Base-by-base conservation (phyloP, 1,140 invertebrate genomes). In the Mercenaria mercenaria region DNA sequence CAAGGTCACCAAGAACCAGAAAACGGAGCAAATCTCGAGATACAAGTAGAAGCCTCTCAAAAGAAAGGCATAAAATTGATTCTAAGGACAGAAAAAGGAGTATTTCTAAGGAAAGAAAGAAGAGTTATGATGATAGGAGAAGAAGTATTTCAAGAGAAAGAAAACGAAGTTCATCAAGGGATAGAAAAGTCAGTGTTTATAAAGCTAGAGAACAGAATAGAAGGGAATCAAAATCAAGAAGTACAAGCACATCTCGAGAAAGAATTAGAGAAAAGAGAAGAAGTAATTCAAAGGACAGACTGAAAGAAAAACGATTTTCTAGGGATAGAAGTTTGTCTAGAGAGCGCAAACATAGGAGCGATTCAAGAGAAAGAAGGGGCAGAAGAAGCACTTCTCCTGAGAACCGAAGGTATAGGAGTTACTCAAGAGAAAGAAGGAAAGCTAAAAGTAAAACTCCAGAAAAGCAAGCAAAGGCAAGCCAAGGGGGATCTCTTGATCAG, bases 171-270 rank as follows among this genome's bases (percentile, higher is more conserved):
- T 26, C 1, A 13, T 89, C 61, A 79, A 61, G 29, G 37, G 43
- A 82, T 15, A 79, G n/a, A 69, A 47, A 67, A 26, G 32, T n/a
- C n/a, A n/a, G n/a, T n/a, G n/a, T 2, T 26, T 32, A 37, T 80
- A 47, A 47, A 47, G 43, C 43, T 47, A 41, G n/a, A 0, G 23
- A 41, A 26, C 64, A 43, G 6, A 47, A 50, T 23, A 52, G 47
- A 80, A 43, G 61, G 10, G 32, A n/a, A n/a, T 81, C 79, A 39
- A 8, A 56, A 52, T 47, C 74, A 37, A 74, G 85, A 50, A 32
- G 64, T 29, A 77, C 79, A 85, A 86, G 76, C 50, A 67, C 79
- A 26, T 37, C 61, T 26, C 74, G 76, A 26, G 88, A 90, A 29
- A 88, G 79, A n/a, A 64, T 50, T 2, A 77, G 77, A n/a, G 20